Evolutionary conservation across 2,797 vertebrate genomes (phyloP).

Genomic region (Botia almorhae): DNA sequence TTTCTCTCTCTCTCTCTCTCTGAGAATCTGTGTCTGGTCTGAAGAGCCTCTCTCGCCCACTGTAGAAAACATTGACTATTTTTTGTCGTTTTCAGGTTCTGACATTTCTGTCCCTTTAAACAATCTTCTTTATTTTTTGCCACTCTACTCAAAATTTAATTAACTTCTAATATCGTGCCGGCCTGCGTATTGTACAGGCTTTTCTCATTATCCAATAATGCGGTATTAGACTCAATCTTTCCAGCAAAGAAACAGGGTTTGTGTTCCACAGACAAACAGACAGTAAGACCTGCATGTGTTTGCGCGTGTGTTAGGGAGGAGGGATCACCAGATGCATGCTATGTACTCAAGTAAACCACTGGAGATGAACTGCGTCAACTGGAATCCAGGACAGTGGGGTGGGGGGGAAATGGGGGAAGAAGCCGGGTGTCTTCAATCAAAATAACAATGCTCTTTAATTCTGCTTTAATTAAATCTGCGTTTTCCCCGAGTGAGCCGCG

Average conservation of each 20-base stretch:
- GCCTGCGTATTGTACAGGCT: conserved; percentile 21
- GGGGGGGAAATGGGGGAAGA: conserved; percentile 55
- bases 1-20: conserved; percentile 10
- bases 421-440: conserved; percentile 74
- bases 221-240: conserved; percentile 34
- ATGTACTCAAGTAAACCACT: conserved; percentile 70
- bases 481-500: conserved; percentile 66
- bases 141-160: conserved; percentile 47
- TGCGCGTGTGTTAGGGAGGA: conserved; percentile 41
- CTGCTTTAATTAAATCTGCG: conserved; percentile 78
- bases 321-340: conserved; percentile 70
- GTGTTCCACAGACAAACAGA: conserved; percentile 50
- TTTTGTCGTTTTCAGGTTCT: conserved; percentile 22
- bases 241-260: conserved; percentile 50
- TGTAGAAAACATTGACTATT: conserved; percentile 23
- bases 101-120: conserved; percentile 17
- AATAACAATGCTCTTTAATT: conserved; percentile 80
- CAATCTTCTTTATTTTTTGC: conserved; percentile 19
- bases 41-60: conserved; percentile 39
- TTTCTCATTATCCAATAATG: conserved; percentile 38
- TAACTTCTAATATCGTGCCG: conserved; percentile 47
- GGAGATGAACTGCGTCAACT: conserved; percentile 37
- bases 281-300: conserved; percentile 53
- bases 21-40: conserved; percentile 19
- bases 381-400: conserved; percentile 33